Base-by-base conservation (phyloP, 2,888 invertebrate genomes). In the Cyclophora punctaria region DNA sequence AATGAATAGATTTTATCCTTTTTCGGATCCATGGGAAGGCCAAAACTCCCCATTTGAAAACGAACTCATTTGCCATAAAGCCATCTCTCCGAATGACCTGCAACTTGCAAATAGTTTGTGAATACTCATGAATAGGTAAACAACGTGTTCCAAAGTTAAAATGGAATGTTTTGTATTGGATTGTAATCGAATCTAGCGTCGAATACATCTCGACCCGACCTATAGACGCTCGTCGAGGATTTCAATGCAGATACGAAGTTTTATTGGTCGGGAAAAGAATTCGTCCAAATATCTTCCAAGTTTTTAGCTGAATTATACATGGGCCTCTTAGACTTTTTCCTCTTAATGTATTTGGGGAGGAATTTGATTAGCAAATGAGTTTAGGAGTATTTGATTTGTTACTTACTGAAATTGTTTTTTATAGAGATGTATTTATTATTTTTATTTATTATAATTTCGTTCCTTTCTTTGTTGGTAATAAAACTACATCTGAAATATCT, bases 171-270 rank as follows among this genome's bases (percentile, higher is more conserved):
- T 55, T 55, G 44, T 47, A 53, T 51, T 46, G 52, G 41, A n/a
- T 45, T 41, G 7, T 35, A 37, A 44, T 42, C 33, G 35, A 35
- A 49, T 48, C 43, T 48, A 41, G 45, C 41, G 44, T 51, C 44
- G 45, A 46, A 50, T 40, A 35, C 46, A 6, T 41, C 50, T 47
- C 53, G 46, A 56, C 51, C 54, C 52, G 20, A 54, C 56, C 45
- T 51, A 55, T 51, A 55, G 55, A 51, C 55, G 51, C 48, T 37
- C 50, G 44, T 46, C 48, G 46, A 48, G 54, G 55, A 57, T 60
- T 58, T 47, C 55, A 55, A 61, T 56, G 61, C 50, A 61, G 61
- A 61, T 59, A 53, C 52, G 51, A 59, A 57, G 56, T 59, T 57
- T 53, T 56, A 57, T 56, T 53, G 54, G 52, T 49, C 48, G 56